Percentiles rank a stretch among this genome's conserved stretches.
Conservation (phyloP, 64 coral and sea anemone species). For the Pocillopora verrucosa region DNA sequence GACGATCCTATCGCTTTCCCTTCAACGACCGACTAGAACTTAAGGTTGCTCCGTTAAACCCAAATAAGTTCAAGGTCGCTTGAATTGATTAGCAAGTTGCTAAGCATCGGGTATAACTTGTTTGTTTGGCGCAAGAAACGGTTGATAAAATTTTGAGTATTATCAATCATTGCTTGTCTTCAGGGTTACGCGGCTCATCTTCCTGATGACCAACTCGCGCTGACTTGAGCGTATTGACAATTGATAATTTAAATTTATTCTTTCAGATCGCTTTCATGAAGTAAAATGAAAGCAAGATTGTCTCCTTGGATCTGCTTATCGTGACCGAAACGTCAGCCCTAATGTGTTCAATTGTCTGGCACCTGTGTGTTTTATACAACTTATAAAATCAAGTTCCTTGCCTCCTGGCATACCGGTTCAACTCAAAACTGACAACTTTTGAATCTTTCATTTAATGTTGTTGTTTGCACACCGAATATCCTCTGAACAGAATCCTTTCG, state of each 20-base stretch:
- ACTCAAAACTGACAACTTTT: background rate
- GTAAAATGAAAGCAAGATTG: background rate
- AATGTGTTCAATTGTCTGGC: background rate
- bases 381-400: background rate
- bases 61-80: background rate
- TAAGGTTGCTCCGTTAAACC: background rate
- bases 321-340: background rate
- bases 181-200: background rate
- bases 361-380: constrained; percentile 8
- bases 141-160: background rate
- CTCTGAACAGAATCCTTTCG: background rate
- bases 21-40: background rate
- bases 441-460: no score
- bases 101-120: background rate
- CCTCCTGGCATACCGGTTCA: background rate
- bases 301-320: background rate
- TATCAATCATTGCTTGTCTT: constrained; percentile 3
- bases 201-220: background rate
- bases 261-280: background rate
- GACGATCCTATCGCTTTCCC: background rate
- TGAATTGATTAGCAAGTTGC: background rate
- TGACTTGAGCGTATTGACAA: constrained; percentile 14
- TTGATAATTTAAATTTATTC: constrained; percentile 2
- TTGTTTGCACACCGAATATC: background rate
- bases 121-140: background rate